phyloP scores from a whole-genome alignment of 1,140 invertebrate species.

The Drosophila tsacasi region DNA sequence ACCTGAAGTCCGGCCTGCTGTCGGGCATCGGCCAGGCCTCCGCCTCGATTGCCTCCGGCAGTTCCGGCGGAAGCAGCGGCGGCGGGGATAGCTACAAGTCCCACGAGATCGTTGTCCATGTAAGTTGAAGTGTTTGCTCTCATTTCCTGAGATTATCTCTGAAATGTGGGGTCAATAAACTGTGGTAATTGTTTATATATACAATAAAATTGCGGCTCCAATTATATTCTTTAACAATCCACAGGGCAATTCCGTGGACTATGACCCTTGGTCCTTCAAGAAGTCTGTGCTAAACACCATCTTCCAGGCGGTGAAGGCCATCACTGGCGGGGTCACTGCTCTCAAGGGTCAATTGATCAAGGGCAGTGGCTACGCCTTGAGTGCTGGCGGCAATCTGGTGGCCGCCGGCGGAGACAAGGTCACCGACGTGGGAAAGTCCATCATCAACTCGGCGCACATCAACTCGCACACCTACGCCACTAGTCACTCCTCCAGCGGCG shows the following conservation, averaged over 20 bases:
- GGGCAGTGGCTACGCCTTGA: constrained; percentile 91
- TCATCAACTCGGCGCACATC: constrained; percentile 90
- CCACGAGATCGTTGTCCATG: constrained; percentile 83
- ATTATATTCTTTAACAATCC: background rate
- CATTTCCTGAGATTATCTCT: constrained; percentile 1
- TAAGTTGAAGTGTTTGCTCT: constrained; percentile 57
- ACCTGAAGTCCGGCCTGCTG: constrained; percentile 86
- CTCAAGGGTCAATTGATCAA: constrained; percentile 94
- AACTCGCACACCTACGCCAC: constrained; percentile 85
- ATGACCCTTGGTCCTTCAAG: constrained; percentile 91
- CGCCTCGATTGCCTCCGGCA: constrained; percentile 86
- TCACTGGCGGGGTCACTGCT: constrained; percentile 93
- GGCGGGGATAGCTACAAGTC: constrained; percentile 85
- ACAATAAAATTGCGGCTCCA: background rate
- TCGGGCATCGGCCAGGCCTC: constrained; percentile 87
- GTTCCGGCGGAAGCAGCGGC: constrained; percentile 86
- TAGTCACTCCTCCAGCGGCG: constrained; percentile 59
- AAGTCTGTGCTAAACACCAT: constrained; percentile 92
- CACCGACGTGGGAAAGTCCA: constrained; percentile 90
- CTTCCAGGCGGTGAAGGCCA: constrained; percentile 93
- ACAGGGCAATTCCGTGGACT: constrained; percentile 86
- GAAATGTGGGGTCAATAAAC: background rate
- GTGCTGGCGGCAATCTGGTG: constrained; percentile 89
- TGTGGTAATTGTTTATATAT: background rate
- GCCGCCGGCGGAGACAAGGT: constrained; percentile 89